A percentile compares a stretch with the other conserved stretches of the same genome.
Evolutionary conservation across 2,888 invertebrate genomes (phyloP).

Genomic region (Rhimphoctona megacephalus): DNA sequence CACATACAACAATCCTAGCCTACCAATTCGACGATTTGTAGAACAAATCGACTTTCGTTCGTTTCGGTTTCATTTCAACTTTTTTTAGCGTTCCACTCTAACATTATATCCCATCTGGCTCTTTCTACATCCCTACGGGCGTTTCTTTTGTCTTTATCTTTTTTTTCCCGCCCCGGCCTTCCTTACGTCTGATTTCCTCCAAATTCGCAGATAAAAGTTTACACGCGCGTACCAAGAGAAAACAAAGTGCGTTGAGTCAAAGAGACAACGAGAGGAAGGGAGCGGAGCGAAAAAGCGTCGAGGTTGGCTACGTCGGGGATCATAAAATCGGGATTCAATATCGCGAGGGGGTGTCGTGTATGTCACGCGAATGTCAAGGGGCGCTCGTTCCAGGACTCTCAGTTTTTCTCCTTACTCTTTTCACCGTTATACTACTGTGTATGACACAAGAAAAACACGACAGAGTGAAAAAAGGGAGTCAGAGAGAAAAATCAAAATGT

Average conservation of each 20-base stretch:
- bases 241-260: conserved; percentile 43
- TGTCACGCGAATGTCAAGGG: conserved; percentile 76
- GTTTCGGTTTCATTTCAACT: conserved; percentile 18
- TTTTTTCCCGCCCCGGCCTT: conserved; percentile 6
- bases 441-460: conserved; percentile 26
- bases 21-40: background rate
- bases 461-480: background rate
- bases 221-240: conserved; percentile 74
- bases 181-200: conserved; percentile 81
- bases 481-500: conserved; percentile 36
- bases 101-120: conserved; percentile 36
- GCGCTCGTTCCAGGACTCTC: conserved; percentile 67
- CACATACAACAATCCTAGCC: background rate
- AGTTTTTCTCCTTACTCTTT: conserved; percentile 45
- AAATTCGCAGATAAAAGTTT: conserved; percentile 84
- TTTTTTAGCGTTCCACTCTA: conserved; percentile 1
- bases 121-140: conserved; percentile 25
- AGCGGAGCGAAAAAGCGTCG: conserved; percentile 48
- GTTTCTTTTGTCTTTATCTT: conserved; percentile 3
- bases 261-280: conserved; percentile 41
- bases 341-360: conserved; percentile 76
- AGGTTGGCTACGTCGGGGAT: conserved; percentile 72
- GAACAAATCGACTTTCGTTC: background rate
- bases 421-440: conserved; percentile 27
- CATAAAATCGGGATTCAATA: conserved; percentile 84